A percentile compares a stretch with the other conserved stretches of the same genome.
These are phyloP conservation scores for Conchocele bisecta DNA, from an alignment of 2,888 invertebrate genomes.

Conservation along the genomic window DNA sequence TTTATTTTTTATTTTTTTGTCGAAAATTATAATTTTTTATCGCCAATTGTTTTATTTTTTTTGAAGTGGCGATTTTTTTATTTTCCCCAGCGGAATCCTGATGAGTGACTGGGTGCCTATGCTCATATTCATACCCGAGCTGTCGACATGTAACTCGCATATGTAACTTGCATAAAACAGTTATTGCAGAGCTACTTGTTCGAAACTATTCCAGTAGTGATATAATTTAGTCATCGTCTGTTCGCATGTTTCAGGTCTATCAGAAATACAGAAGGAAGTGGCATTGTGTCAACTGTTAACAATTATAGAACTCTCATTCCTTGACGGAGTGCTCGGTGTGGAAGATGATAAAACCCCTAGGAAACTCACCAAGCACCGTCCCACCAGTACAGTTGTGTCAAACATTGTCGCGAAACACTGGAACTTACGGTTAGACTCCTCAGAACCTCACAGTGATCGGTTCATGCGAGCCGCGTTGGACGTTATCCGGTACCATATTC, in stretches of 20 bases:
- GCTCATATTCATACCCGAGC: too few relatives aligned
- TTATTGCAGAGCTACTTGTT: too few relatives aligned
- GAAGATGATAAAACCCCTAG: conserved; percentile 63
- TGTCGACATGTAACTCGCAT: too few relatives aligned
- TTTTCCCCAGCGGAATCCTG: too few relatives aligned
- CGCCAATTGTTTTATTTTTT: too few relatives aligned
- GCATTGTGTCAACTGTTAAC: conserved; percentile 78
- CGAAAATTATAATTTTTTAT: too few relatives aligned
- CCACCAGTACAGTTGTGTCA: conserved; percentile 63
- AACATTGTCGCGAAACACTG: conserved; percentile 72
- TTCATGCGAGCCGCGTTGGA: conserved; percentile 76
- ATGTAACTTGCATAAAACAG: too few relatives aligned
- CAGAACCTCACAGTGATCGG: conserved; percentile 65
- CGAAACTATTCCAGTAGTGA: too few relatives aligned
- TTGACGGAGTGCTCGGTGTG: conserved; percentile 76
- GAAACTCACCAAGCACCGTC: conserved; percentile 55
- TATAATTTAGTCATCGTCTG: too few relatives aligned
- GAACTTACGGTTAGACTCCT: conserved; percentile 58
- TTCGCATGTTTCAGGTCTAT: conserved; percentile 68
- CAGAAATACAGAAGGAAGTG: conserved; percentile 77
- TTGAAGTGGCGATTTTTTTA: too few relatives aligned
- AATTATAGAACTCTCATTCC: conserved; percentile 79
- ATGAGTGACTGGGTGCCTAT: too few relatives aligned
- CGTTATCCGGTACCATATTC: conserved; percentile 77
- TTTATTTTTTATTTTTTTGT: too few relatives aligned